phyloP scores from a whole-genome alignment of 2,797 vertebrate species.

The Enteromius trimaculatus region DNA sequence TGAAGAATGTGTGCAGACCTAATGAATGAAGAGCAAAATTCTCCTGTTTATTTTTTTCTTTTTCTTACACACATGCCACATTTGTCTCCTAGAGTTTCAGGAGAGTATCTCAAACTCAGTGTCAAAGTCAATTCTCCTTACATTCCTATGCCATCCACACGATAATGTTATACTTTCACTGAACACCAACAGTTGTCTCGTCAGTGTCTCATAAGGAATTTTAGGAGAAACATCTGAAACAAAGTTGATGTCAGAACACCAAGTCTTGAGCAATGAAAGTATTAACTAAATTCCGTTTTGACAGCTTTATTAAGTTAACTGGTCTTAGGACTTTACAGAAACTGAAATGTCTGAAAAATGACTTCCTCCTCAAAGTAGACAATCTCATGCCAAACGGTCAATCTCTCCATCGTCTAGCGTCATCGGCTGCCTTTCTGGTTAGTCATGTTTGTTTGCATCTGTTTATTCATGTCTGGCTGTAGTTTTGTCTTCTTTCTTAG shows the following conservation, averaged over 20 bases:
- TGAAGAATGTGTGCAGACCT: background rate
- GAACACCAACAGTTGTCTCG: background rate
- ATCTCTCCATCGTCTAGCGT: background rate
- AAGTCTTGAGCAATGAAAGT: background rate
- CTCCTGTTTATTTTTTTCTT: background rate
- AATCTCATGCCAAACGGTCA: background rate
- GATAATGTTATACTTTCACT: background rate
- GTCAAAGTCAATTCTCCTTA: background rate
- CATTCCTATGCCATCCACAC: background rate
- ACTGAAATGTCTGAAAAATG: background rate
- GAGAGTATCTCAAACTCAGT: background rate
- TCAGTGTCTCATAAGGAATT: background rate
- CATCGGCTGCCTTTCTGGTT: slow-evolving; percentile 44
- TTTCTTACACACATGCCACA: background rate
- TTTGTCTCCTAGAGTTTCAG: background rate
- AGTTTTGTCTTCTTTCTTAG: slow-evolving; percentile 28
- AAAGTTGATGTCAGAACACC: background rate
- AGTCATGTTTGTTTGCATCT: slow-evolving; percentile 47
- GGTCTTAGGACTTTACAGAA: background rate
- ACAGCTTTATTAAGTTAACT: background rate
- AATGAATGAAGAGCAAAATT: background rate
- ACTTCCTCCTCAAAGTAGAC: background rate
- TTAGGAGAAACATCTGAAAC: background rate
- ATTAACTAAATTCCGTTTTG: background rate
- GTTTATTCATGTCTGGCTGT: slow-evolving; percentile 51